These are phyloP conservation scores for Phortica variegata DNA, from an alignment of 1,140 invertebrate species.

Conservation along the genomic window DNA sequence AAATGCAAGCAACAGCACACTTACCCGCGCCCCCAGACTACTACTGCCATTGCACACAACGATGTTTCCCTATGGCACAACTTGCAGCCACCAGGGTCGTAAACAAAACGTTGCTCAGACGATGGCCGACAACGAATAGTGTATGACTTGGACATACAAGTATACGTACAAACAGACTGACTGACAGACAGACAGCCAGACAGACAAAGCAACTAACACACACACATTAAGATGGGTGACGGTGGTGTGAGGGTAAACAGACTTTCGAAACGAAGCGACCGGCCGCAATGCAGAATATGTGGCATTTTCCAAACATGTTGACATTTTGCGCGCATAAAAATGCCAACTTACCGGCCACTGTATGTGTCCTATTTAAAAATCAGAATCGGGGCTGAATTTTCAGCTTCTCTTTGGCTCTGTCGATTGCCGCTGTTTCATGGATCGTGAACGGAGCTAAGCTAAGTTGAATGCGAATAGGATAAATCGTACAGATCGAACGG, in stretches of 20 bases:
- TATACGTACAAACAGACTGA: too few species aligned
- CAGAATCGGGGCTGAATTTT: conserved; percentile 52
- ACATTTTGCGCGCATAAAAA: conserved; percentile 55
- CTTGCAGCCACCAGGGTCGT: conserved; percentile 28
- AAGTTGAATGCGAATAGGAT: conserved; percentile 36
- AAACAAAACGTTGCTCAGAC: conserved; percentile 52
- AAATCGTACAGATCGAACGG: conserved; percentile 29
- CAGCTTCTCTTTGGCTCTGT: conserved; percentile 14
- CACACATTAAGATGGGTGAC: neutral
- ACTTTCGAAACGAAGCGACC: too few species aligned
- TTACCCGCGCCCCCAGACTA: too few species aligned
- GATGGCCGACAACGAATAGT: conserved; percentile 3
- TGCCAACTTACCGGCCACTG: conserved; percentile 54
- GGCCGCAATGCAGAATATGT: conserved; percentile 52
- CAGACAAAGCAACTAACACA: too few species aligned
- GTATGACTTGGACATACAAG: too few species aligned
- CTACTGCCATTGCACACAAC: too few species aligned
- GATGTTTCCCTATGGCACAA: too few species aligned
- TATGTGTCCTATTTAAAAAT: conserved; percentile 55
- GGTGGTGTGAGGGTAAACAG: neutral
- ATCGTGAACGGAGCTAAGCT: conserved; percentile 2
- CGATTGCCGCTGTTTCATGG: conserved; percentile 19
- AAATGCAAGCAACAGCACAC: too few species aligned
- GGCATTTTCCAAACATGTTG: conserved; percentile 55
- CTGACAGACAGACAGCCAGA: conserved; percentile 16